phyloP scores from a whole-genome alignment of 2,113 vertebrate genomes.

The Pomatostomus ruficeps region DNA sequence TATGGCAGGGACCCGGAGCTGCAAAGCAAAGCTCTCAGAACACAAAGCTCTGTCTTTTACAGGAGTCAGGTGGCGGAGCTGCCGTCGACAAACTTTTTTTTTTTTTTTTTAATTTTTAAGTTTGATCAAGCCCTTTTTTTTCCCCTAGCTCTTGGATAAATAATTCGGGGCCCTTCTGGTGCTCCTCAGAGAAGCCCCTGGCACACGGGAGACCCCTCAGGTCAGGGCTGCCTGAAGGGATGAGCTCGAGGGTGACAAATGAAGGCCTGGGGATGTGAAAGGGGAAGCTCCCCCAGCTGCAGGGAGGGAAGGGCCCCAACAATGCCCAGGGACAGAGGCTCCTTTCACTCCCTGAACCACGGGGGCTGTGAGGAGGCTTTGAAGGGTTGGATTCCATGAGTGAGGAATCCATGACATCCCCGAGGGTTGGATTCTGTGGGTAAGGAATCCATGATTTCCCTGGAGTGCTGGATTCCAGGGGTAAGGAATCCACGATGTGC shows the following conservation, averaged over 20 bases:
- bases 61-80: not conserved
- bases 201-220: not conserved
- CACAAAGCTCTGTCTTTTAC: not conserved
- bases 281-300: not conserved
- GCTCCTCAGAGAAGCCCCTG: not conserved
- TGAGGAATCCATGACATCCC: not conserved
- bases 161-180: not conserved
- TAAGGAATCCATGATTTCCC: no score
- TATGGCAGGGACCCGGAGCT: not conserved
- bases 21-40: not conserved
- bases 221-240: not conserved
- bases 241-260: slow-evolving; percentile 20
- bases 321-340: not conserved
- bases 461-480: no score
- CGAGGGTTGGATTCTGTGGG: no score
- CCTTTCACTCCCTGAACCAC: not conserved
- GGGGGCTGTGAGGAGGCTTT: not conserved
- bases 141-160: not conserved
- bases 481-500: no score
- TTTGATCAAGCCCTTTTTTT: not conserved
- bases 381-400: not conserved
- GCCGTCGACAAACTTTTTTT: not conserved
- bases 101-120: not conserved
- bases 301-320: slow-evolving; percentile 9
- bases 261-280: slow-evolving; percentile 28